Evolutionary conservation across 2,113 vertebrate genomes (phyloP).

Genomic region (Agelaius tricolor): DNA sequence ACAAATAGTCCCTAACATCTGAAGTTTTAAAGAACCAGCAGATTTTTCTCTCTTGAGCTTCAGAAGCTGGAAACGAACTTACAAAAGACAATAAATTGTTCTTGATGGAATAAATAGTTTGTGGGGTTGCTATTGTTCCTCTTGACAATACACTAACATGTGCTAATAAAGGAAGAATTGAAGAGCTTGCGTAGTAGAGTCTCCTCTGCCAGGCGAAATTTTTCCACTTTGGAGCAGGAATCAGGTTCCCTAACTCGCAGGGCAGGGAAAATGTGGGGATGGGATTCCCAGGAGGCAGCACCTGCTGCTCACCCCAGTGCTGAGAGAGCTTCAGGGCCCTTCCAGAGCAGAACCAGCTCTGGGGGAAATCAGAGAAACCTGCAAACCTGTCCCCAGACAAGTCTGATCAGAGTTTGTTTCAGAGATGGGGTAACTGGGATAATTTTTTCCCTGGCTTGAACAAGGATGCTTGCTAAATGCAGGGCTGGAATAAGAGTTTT

Average conservation of each 20-base stretch:
- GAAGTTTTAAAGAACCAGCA: conserved; percentile 67
- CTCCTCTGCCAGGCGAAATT: conserved; percentile 53
- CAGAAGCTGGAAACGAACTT: conserved; percentile 62
- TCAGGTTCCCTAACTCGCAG: conserved; percentile 4
- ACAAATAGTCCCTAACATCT: conserved; percentile 68
- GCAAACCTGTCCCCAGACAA: not conserved
- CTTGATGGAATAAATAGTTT: conserved; percentile 68
- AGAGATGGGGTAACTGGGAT: not conserved
- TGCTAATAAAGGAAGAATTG: conserved; percentile 68
- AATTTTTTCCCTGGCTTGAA: not conserved
- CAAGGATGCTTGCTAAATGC: not conserved
- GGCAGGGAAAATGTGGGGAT: not conserved
- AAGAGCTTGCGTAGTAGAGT: conserved; percentile 48
- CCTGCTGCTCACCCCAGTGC: not conserved
- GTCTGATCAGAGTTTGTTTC: not conserved
- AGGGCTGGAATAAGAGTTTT: not conserved
- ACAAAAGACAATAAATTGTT: conserved; percentile 68
- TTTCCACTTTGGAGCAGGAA: conserved; percentile 44
- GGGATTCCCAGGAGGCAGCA: not conserved
- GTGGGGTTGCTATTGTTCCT: conserved; percentile 63
- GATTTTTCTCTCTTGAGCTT: conserved; percentile 61
- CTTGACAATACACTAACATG: conserved; percentile 60
- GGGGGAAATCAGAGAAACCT: not conserved
- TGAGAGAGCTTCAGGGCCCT: not conserved
- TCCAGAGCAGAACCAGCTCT: not conserved